A percentile compares a stretch with the other conserved stretches of the same genome.
These are phyloP conservation scores for Brachionus rubens DNA, from an alignment of 1,140 invertebrate species.

Conservation along the genomic window DNA sequence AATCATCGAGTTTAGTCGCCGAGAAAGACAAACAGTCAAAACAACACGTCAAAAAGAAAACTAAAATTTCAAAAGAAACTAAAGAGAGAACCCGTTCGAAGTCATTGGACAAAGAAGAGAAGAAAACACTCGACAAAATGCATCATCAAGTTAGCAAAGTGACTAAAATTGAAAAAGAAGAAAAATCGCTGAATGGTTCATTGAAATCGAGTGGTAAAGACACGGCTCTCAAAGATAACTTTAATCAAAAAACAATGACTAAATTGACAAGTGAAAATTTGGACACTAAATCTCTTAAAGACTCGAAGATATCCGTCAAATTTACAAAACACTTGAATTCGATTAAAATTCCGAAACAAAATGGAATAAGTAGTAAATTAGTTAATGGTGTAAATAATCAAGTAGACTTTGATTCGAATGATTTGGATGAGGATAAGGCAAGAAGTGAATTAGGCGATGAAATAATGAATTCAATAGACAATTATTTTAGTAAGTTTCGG, in stretches of 20 bases:
- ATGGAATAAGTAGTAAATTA: background rate
- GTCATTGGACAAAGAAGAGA: constrained; percentile 40
- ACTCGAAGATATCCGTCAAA: constrained; percentile 10
- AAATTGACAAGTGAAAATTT: constrained; percentile 31
- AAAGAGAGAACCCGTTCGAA: constrained; percentile 18
- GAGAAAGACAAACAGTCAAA: background rate
- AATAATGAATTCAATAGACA: constrained; percentile 27
- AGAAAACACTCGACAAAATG: constrained; percentile 40
- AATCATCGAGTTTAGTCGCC: background rate
- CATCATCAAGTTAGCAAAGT: constrained; percentile 18
- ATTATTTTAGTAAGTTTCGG: constrained; percentile 27
- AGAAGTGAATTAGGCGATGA: constrained; percentile 25
- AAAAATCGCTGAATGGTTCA: background rate
- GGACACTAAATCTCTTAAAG: constrained; percentile 11
- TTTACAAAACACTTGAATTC: constrained; percentile 9
- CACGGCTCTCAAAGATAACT: background rate
- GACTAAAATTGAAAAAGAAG: background rate
- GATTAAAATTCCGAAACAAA: background rate
- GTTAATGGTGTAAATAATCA: background rate
- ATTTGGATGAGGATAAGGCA: background rate
- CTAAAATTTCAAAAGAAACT: background rate
- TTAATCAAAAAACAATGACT: constrained; percentile 27
- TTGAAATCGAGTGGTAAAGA: background rate
- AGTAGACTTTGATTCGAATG: background rate
- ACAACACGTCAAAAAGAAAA: background rate